Evolutionary conservation across 1,140 invertebrate genomes (phyloP), one percentile per base, ranked within the genome.

Genomic region (Sitobion miscanthi): DNA sequence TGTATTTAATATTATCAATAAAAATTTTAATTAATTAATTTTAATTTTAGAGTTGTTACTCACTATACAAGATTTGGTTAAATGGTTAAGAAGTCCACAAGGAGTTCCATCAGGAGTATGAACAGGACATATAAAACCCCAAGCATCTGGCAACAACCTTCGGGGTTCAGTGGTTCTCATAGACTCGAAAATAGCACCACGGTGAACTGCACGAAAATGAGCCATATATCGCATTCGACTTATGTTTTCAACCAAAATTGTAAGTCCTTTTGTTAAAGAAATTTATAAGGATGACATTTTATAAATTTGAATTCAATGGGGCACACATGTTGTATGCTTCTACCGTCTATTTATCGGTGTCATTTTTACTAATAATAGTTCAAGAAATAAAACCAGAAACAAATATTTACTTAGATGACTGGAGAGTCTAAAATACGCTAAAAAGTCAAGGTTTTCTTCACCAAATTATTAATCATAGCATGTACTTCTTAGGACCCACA

Each of bases 101-200:
- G 99, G 99, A 20, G 98, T 96, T 83, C 99, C 99, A 95, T 99
- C 99, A 87, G 99, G 99, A 1, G 99, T 99, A 95, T 99, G 99
- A 0, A 99, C 99, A 5, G 99, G 99, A 95, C 99, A 99, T 94
- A 99, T 97, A 95, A 99, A 99, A 92, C 99, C 99, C 99, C 99
- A 99, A 49, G 99, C 98, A 96, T 99, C 99, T 0, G 99, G 99
- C 57, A 99, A 95, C 90, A 99, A 95, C 95, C 99, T 98, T 82
- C 99, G 96, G 23, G 98, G 98, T 95, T 99, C 98, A 0, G 99
- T 99, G 7, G 99, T 99, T 94, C 99, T 96, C 98, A 99, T 99
- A 95, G 98, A 97, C 95, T 98, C 97, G 95, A 99, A 99, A 95
- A 99, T 99, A 0, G 98, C 97, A 30, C 99, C 99, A 95, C 99